Percentiles rank a stretch among this genome's conserved stretches.
Evolutionary conservation across 1,140 invertebrate genomes (phyloP).

Genomic region (Elymnias hypermnestra): DNA sequence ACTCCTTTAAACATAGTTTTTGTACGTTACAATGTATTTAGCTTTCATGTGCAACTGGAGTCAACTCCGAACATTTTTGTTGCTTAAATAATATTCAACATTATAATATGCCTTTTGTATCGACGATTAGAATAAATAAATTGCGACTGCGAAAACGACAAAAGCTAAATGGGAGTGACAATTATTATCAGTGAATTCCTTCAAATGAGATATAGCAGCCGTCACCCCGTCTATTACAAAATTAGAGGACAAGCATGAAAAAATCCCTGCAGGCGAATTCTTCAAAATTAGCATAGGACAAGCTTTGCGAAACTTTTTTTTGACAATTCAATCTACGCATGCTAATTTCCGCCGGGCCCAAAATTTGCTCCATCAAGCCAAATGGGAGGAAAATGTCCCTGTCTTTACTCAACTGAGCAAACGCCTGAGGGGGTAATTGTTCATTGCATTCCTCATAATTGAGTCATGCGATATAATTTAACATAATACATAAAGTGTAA

Average conservation of each 20-base stretch:
- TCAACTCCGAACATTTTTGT: no score
- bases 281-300: slow-evolving; percentile 31
- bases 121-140: no score
- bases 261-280: slow-evolving; percentile 14
- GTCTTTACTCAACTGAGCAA: neutral
- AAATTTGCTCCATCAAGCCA: slow-evolving; percentile 20
- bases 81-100: no score
- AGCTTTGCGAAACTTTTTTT: slow-evolving; percentile 25
- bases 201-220: neutral
- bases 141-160: no score
- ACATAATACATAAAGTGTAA: neutral
- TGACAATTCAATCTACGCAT: slow-evolving; percentile 41
- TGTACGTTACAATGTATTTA: no score
- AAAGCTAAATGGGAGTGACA: no score
- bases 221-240: slow-evolving; percentile 7
- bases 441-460: slow-evolving; percentile 3
- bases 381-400: slow-evolving; percentile 10
- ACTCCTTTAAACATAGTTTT: no score
- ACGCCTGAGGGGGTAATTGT: neutral
- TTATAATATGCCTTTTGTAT: no score
- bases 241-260: slow-evolving; percentile 13
- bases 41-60: no score
- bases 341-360: slow-evolving; percentile 28
- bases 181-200: no score
- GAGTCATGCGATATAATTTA: neutral